Evolutionary conservation across 2,888 invertebrate genomes (phyloP), one percentile per base, ranked within the genome.

Genomic region (Carabus problematicus): DNA sequence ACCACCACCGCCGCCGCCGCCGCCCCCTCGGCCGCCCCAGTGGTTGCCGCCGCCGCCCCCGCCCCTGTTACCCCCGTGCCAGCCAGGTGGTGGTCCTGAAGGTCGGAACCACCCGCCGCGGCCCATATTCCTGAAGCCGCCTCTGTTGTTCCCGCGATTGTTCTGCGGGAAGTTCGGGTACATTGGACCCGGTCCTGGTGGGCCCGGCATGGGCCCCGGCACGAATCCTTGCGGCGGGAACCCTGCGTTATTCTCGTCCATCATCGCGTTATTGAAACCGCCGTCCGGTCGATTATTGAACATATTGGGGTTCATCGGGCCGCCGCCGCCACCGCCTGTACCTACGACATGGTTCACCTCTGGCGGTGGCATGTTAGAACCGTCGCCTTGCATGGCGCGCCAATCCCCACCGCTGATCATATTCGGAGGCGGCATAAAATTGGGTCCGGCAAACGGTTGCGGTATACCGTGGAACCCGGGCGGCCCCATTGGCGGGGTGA

Each of bases 111-210:
- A 62, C 72, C 82, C 80, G 80, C 84, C 77, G 79, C 86, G 82
- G 75, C 82, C 85, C 76, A 84, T 77, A 78, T 86, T 84, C 71
- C 87, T 83, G 83, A 85, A 86, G 66, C 85, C 84, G 12, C 85
- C 86, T 39, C 85, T 83, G 75, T 85, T 78, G 73, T 75, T 75
- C 8, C 77, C 76, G 4, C 77, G 75, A 73, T 81, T 80, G 72
- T 80, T 80, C n/a, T 77, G 79, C 6, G 79, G 76, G 69, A 77
- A 78, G 4, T 78, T 79, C 11, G 78, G 79, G 11, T 71, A 72
- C 83, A 45, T 78, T 77, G 66, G 83, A 43, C 77, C 77, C 0
- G 79, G 80, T 12, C 80, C 80, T 61, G 78, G 70, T 14, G 75
- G 76, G 12, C 75, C 76, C 40, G 78, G 76, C 9, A 56, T 56